Evolutionary conservation across 2,113 vertebrate genomes (phyloP).

Genomic region (Myiagra hebetior): DNA sequence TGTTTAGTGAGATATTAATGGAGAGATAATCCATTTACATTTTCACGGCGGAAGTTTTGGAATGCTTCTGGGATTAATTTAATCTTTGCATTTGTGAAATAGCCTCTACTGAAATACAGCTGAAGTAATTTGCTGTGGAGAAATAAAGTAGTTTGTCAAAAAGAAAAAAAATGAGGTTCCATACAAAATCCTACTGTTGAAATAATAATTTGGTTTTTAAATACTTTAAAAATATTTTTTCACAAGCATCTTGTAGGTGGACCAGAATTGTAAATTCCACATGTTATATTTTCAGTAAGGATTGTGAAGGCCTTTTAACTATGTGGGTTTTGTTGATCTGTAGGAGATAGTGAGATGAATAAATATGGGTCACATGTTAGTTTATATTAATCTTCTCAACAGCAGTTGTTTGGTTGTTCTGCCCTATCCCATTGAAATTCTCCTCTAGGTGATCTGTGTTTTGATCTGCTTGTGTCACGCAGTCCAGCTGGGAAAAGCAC

Average conservation of each 20-base stretch:
- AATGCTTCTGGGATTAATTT: constrained; percentile 56
- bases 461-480: not conserved
- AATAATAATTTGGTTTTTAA: not conserved
- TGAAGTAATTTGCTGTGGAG: constrained; percentile 21
- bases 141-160: not conserved
- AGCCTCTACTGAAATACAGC: constrained; percentile 28
- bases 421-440: not conserved
- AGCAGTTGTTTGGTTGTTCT: not conserved
- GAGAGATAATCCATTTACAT: constrained; percentile 58
- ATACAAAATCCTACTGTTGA: not conserved
- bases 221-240: not conserved
- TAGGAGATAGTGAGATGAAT: not conserved
- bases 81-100: constrained; percentile 48
- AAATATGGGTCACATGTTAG: not conserved
- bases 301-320: not conserved
- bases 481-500: not conserved
- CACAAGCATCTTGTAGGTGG: not conserved
- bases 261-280: not conserved
- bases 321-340: not conserved
- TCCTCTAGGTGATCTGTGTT: not conserved
- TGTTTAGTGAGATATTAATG: constrained; percentile 62
- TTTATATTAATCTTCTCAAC: not conserved
- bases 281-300: not conserved
- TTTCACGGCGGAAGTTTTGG: constrained; percentile 56
- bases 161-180: not conserved